Evolutionary conservation across 2,797 vertebrate species (phyloP).

Genomic region (Meda fulgida): DNA sequence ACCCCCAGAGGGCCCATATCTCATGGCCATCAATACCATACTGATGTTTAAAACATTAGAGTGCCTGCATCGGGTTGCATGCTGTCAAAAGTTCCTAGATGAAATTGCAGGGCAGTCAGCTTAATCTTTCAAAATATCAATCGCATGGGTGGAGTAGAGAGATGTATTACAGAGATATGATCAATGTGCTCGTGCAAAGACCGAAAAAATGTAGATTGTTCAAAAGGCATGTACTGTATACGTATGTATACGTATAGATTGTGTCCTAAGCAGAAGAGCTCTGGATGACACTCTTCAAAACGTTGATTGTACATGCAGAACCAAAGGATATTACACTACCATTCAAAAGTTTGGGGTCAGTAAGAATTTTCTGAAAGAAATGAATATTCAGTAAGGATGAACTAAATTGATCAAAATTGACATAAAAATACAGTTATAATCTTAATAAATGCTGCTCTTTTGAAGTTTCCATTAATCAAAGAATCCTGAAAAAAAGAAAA

Average conservation of each 20-base stretch:
- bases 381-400: neutral
- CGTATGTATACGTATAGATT: too few species aligned
- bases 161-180: constrained; percentile 3
- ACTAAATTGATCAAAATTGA: too few species aligned
- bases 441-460: neutral
- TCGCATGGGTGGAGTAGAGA: constrained; percentile 2
- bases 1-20: constrained; percentile 72
- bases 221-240: neutral
- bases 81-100: constrained; percentile 69
- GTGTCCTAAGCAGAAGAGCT: neutral
- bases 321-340: neutral
- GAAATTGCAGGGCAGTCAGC: constrained; percentile 45
- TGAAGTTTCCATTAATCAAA: neutral
- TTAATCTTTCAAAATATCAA: constrained; percentile 47
- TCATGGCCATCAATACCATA: constrained; percentile 70
- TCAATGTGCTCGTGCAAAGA: constrained; percentile 26
- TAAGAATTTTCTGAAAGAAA: neutral
- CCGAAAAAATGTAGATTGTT: constrained; percentile 21
- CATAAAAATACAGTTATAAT: too few species aligned
- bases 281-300: neutral
- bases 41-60: constrained; percentile 76
- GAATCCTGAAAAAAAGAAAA: neutral
- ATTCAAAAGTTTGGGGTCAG: neutral
- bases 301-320: neutral
- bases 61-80: constrained; percentile 57